Evolutionary conservation across 53 echinoderm and acorn worm genomes (phyloP).

Genomic region (Henricia sp.): DNA sequence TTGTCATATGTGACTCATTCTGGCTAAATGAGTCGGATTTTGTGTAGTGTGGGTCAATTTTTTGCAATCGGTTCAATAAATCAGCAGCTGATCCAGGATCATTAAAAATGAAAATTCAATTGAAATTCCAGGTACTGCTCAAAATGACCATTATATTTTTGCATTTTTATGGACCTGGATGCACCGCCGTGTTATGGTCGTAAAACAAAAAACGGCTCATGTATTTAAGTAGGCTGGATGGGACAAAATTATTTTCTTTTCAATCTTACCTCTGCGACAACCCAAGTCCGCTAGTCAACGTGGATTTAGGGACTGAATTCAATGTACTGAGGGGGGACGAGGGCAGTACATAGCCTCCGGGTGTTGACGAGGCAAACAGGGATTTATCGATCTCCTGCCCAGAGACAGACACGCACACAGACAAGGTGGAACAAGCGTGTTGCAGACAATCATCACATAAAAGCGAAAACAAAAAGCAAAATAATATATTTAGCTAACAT

Average conservation of each 20-base stretch:
- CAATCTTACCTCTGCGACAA: conserved; percentile 76
- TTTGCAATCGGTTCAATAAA: too few species aligned
- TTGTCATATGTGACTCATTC: too few species aligned
- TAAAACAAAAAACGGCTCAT: too few species aligned
- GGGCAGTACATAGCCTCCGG: not conserved
- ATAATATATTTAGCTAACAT: conserved; percentile 3
- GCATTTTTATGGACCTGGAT: too few species aligned
- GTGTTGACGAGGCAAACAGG: conserved; percentile 21
- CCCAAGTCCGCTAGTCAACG: conserved; percentile 83
- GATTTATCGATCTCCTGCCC: conserved; percentile 84
- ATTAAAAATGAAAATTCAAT: too few species aligned
- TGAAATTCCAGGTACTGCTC: too few species aligned
- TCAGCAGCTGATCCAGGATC: too few species aligned
- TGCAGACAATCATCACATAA: conserved; percentile 30
- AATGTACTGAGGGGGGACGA: conserved; percentile 38
- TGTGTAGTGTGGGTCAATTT: too few species aligned
- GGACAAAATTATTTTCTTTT: not conserved
- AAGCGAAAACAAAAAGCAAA: conserved; percentile 23
- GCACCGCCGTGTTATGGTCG: too few species aligned
- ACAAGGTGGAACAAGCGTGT: conserved; percentile 6
- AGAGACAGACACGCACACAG: not conserved
- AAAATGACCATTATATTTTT: too few species aligned
- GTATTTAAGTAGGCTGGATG: too few species aligned
- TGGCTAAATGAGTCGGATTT: too few species aligned
- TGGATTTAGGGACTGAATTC: conserved; percentile 56